Evolutionary conservation across 2,113 vertebrate genomes (phyloP), one percentile per base, ranked within the genome.

Genomic region (Tursiops truncatus): DNA sequence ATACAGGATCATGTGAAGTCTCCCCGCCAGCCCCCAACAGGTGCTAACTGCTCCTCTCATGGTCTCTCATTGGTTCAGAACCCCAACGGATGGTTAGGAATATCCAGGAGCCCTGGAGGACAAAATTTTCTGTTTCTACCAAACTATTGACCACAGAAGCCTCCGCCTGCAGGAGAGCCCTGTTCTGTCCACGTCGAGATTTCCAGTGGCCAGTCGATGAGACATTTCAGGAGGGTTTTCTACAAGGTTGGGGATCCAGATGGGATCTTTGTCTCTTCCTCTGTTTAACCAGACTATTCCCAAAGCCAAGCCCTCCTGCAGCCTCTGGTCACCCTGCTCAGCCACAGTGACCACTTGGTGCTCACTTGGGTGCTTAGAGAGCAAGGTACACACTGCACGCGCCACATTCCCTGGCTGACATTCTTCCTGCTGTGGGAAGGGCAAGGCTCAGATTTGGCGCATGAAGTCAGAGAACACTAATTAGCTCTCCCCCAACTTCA

Each of bases 351-450:
- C 70, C 56, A 3, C 70, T 26, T 11, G 31, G 68, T 14, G 4
- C 10, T 15, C 62, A 2, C 10, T 4, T 38, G 50, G 20, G 9
- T 4, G 18, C 4, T 26, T 14, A 5, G 3, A 12, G 4, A 23
- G 8, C 9, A 41, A 60, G 25, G 50, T 1, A 13, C 17, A 13
- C 1, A 11, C 67, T n/a, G 10, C 33, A 5, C 0, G 13, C 9
- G 2, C 11, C 1, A 8, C 25, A 6, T 1, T 50, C n/a, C 56
- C 17, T 4, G 28, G 77, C 63, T 26, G 21, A 0, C 12, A 3
- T 0, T 14, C 10, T 8, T 26, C 41, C 18, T 14, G 58, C 74
- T 70, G 2, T 2, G 15, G 79, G 82, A 44, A 53, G 23, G 44
- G 23, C 38, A 3, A 0, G 18, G 28, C 25, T 5, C 31, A 3